phyloP scores from a whole-genome alignment of 2,113 vertebrate species.

The Mustelus asterias region DNA sequence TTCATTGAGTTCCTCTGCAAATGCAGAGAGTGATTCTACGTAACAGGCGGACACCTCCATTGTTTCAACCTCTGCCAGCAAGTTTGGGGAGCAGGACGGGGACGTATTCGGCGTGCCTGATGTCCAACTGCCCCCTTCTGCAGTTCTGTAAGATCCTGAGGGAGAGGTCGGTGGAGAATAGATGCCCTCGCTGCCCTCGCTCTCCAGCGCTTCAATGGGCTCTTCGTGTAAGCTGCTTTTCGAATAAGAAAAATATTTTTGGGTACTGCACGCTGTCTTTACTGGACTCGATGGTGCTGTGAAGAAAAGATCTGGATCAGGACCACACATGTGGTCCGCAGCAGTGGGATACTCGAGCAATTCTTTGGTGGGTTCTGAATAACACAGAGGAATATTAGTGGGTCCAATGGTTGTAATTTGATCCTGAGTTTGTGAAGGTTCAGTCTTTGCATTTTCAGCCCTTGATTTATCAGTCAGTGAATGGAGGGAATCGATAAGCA shows the following conservation, averaged over 20 bases:
- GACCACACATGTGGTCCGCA: background rate
- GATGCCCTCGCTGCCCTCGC: constrained; percentile 60
- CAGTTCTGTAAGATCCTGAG: constrained; percentile 87
- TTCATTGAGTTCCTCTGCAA: constrained; percentile 59
- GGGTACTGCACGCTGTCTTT: constrained; percentile 57
- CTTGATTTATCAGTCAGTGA: constrained; percentile 21
- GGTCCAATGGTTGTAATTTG: constrained; percentile 46
- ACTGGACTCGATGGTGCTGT: constrained; percentile 85
- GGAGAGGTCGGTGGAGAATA: constrained; percentile 81
- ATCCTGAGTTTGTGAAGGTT: constrained; percentile 59
- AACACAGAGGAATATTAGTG: constrained; percentile 68
- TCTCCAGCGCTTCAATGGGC: constrained; percentile 45
- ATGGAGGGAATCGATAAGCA: background rate
- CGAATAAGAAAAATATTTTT: constrained; percentile 54
- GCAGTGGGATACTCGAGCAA: background rate
- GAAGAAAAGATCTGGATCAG: constrained; percentile 76
- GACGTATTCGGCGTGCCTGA: constrained; percentile 73
- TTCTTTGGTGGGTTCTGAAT: constrained; percentile 45
- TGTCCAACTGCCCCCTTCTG: constrained; percentile 85
- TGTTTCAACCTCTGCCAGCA: constrained; percentile 62
- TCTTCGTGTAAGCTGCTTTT: constrained; percentile 61
- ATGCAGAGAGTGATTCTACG: constrained; percentile 59
- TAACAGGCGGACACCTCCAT: constrained; percentile 59
- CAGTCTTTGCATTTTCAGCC: constrained; percentile 41
- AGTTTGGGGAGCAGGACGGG: constrained; percentile 75